Percentiles rank a stretch among this genome's conserved stretches.
Evolutionary conservation across 2,888 invertebrate species (phyloP).

Genomic region (Drosophila yooni): DNA sequence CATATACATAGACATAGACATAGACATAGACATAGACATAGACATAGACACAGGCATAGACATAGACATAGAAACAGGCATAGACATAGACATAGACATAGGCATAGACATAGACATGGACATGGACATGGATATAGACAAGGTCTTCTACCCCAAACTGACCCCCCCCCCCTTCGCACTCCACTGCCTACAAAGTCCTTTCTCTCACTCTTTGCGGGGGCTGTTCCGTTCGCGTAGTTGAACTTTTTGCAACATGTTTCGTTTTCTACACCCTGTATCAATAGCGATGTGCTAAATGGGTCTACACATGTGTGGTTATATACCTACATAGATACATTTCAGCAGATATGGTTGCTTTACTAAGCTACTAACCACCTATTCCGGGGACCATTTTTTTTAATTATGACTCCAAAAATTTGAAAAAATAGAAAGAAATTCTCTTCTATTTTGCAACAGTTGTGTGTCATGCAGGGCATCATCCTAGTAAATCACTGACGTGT

Average conservation of each 20-base stretch:
- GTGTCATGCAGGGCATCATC: neutral
- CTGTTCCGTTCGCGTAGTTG: conserved; percentile 67
- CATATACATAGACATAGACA: conserved; percentile 26
- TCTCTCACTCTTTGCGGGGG: conserved; percentile 38
- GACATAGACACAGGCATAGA: conserved; percentile 40
- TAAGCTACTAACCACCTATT: neutral
- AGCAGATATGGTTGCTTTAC: neutral
- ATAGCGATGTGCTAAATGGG: neutral
- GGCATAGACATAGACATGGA: conserved; percentile 40
- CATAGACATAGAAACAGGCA: conserved; percentile 29
- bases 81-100: conserved; percentile 45
- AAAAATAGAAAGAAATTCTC: neutral
- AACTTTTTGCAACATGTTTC: conserved; percentile 72
- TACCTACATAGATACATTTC: neutral
- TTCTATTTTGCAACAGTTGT: neutral
- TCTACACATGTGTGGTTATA: neutral
- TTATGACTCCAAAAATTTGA: neutral
- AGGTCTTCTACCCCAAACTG: conserved; percentile 1
- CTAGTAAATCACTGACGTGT: neutral
- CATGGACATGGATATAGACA: conserved; percentile 37
- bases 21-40: conserved; percentile 39
- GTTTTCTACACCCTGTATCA: conserved; percentile 9
- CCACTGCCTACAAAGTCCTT: conserved; percentile 19
- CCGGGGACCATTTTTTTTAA: neutral
- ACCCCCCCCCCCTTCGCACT: neutral